These are phyloP conservation scores for Chrysina gloriosa DNA, from an alignment of 2,888 invertebrate genomes.

Conservation along the genomic window DNA sequence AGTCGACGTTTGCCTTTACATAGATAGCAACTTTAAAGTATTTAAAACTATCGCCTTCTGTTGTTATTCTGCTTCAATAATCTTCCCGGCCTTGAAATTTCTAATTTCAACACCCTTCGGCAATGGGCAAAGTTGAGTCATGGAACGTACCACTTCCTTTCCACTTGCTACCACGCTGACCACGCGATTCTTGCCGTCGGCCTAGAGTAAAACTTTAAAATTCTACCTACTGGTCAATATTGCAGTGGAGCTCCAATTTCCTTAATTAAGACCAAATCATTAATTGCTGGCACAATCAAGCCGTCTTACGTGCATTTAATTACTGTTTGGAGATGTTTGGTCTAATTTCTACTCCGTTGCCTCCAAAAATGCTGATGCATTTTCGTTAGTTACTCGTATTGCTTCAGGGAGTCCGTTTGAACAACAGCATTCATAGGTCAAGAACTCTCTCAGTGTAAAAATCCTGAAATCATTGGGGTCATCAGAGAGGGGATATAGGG, in stretches of 20 bases:
- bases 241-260: slow-evolving; percentile 19
- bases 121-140: too few species aligned
- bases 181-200: slow-evolving; percentile 1
- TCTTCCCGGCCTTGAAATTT: too few species aligned
- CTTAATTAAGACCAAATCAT: slow-evolving; percentile 20
- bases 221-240: slow-evolving; percentile 25
- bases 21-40: too few species aligned
- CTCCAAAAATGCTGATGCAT: slow-evolving; percentile 49
- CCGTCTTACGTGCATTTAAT: slow-evolving; percentile 41
- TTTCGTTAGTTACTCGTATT: slow-evolving; percentile 50
- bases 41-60: too few species aligned
- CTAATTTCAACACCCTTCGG: too few species aligned
- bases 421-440: slow-evolving; percentile 47
- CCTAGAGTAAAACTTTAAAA: not conserved
- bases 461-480: slow-evolving; percentile 51
- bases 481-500: slow-evolving; percentile 50
- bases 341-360: slow-evolving; percentile 50
- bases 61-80: too few species aligned
- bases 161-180: not conserved
- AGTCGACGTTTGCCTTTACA: too few species aligned
- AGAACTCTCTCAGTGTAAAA: slow-evolving; percentile 53
- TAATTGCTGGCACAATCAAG: not conserved
- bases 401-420: slow-evolving; percentile 41
- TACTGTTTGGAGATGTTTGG: slow-evolving; percentile 49
- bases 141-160: too few species aligned